Evolutionary conservation across 2,888 invertebrate species (phyloP).

Genomic region (Dioctria rufipes): DNA sequence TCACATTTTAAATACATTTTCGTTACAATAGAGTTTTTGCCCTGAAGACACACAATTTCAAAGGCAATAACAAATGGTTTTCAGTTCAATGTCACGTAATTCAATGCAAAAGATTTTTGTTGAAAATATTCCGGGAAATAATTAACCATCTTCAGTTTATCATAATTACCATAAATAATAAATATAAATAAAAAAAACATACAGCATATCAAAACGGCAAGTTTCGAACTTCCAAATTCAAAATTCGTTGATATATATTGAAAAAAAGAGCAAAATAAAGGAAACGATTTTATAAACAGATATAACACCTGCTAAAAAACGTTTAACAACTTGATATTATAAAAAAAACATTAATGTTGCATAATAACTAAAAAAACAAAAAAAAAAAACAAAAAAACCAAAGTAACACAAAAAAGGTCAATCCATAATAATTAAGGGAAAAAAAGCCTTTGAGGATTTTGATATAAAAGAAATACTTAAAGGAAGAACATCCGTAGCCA

Average conservation of each 20-base stretch:
- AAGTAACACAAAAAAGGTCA: neutral
- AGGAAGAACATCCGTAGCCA: neutral
- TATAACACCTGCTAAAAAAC: conserved; percentile 28
- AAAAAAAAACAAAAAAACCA: conserved; percentile 2
- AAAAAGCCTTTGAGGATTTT: neutral
- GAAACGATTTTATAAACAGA: conserved; percentile 7
- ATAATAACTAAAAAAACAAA: conserved; percentile 37
- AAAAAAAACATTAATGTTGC: conserved; percentile 19
- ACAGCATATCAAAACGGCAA: conserved; percentile 27
- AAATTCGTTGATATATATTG: conserved; percentile 61
- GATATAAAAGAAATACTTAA: neutral
- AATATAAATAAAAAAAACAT: conserved; percentile 43
- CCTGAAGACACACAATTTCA: neutral
- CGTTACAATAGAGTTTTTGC: conserved; percentile 53
- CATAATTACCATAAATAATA: conserved; percentile 22
- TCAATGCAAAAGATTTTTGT: conserved; percentile 29
- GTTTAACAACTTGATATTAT: neutral
- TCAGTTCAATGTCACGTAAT: conserved; percentile 47
- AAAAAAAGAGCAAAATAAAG: conserved; percentile 17
- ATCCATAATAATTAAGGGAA: neutral
- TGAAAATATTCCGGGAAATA: neutral
- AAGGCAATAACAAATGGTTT: conserved; percentile 49
- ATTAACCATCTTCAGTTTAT: conserved; percentile 56
- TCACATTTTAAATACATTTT: conserved; percentile 52
- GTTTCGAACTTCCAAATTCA: conserved; percentile 59